phyloP scores from a whole-genome alignment of 2,888 invertebrate species.

The Sinotaia quadrata region DNA sequence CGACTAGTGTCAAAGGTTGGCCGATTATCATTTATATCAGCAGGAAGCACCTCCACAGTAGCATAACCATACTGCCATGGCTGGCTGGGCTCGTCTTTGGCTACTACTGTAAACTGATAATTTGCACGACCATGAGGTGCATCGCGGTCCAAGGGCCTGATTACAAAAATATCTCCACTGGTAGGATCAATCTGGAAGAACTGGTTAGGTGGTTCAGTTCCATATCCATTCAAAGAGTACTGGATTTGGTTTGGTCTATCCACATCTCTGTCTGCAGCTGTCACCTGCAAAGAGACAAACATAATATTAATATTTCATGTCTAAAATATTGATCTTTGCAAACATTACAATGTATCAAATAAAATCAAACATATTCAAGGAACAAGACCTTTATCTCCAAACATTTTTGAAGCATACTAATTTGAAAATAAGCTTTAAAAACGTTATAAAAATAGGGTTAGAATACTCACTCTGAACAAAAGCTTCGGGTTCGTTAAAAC shows the following conservation, averaged over 20 bases:
- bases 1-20: slow-evolving; percentile 81
- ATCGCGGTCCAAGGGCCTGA: slow-evolving; percentile 93
- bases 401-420: neutral
- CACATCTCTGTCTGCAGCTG: slow-evolving; percentile 95
- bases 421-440: neutral
- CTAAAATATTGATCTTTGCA: too few relatives aligned
- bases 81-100: slow-evolving; percentile 65
- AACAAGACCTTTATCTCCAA: neutral
- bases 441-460: neutral
- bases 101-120: slow-evolving; percentile 68
- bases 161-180: slow-evolving; percentile 94
- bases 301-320: too few relatives aligned
- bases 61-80: slow-evolving; percentile 88
- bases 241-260: slow-evolving; percentile 95
- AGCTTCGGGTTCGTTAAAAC: slow-evolving; percentile 29
- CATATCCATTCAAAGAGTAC: slow-evolving; percentile 75
- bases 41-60: slow-evolving; percentile 96
- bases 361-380: neutral
- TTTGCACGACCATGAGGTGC: slow-evolving; percentile 92
- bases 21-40: slow-evolving; percentile 97
- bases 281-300: slow-evolving; percentile 81
- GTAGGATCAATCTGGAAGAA: slow-evolving; percentile 95
- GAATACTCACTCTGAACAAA: slow-evolving; percentile 27
- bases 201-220: slow-evolving; percentile 42
- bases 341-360: neutral